Evolutionary conservation across 1,140 invertebrate genomes (phyloP).

Genomic region (Saxidomus purpurata): DNA sequence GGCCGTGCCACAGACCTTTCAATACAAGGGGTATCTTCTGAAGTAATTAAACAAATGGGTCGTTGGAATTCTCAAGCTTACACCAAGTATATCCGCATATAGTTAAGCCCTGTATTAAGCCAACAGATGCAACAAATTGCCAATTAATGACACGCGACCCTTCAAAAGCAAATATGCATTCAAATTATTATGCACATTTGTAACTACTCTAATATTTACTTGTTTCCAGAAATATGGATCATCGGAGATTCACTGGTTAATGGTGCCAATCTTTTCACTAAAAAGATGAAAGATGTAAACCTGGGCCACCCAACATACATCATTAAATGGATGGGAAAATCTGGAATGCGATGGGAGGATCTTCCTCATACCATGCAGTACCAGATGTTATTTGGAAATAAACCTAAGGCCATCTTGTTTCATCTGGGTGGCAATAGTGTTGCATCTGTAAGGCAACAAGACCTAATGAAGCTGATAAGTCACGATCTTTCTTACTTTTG

Average conservation of each 20-base stretch:
- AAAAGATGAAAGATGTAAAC: too few species aligned
- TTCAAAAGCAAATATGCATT: too few species aligned
- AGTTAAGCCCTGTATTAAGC: not conserved
- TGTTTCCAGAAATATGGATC: not conserved
- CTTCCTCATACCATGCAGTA: not conserved
- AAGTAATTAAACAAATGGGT: not conserved
- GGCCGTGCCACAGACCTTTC: conserved; percentile 21
- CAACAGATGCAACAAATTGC: not conserved
- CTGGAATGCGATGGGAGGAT: not conserved
- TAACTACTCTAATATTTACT: not conserved
- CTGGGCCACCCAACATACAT: too few species aligned
- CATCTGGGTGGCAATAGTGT: not conserved
- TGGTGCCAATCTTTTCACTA: not conserved
- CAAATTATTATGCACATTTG: too few species aligned
- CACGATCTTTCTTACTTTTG: not conserved
- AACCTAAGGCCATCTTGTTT: not conserved
- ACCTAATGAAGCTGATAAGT: not conserved
- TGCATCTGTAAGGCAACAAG: not conserved
- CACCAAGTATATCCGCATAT: not conserved
- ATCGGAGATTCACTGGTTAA: not conserved
- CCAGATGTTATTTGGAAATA: not conserved
- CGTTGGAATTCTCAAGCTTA: not conserved
- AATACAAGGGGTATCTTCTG: not conserved
- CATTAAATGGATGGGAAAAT: not conserved
- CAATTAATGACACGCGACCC: too few species aligned